Evolutionary conservation across 2,888 invertebrate genomes (phyloP).

Genomic region (Masnerella sp.): DNA sequence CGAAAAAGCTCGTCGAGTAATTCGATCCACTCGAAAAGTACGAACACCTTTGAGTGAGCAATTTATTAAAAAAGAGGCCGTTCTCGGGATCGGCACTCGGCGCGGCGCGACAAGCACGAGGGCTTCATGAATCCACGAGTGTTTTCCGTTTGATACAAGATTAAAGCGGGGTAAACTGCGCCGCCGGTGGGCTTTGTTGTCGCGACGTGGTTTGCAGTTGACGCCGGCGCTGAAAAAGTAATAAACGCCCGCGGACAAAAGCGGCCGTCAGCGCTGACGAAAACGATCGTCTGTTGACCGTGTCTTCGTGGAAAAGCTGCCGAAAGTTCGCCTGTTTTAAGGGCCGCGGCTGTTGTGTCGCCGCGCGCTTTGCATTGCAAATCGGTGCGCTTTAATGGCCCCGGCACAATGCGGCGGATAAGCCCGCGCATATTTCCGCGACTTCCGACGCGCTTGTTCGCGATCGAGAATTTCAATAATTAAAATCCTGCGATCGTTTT

Average conservation of each 20-base stretch:
- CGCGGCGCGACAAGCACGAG: neutral
- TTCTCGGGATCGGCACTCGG: constrained; percentile 7
- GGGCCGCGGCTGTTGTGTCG: constrained; percentile 31
- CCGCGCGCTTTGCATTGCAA: constrained; percentile 69
- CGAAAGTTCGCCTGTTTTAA: constrained; percentile 53
- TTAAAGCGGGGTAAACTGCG: constrained; percentile 26
- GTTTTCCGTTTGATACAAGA: constrained; percentile 36
- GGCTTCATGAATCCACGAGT: constrained; percentile 6
- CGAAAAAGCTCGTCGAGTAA: neutral
- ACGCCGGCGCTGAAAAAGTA: constrained; percentile 29
- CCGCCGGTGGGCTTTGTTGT: constrained; percentile 15
- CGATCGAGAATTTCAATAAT: no score
- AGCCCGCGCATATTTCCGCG: no score
- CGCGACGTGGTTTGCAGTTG: constrained; percentile 12
- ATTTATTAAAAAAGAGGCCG: neutral
- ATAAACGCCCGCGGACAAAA: constrained; percentile 34
- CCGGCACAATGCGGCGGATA: constrained; percentile 68
- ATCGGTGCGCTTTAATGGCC: constrained; percentile 70
- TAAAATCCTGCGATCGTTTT: no score
- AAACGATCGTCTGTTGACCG: constrained; percentile 46
- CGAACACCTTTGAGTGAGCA: neutral
- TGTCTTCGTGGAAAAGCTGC: constrained; percentile 25
- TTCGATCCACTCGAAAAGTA: neutral
- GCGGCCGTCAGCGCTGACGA: constrained; percentile 34
- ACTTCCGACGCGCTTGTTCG: no score